Base-by-base conservation (phyloP, 2,113 vertebrate genomes). In the Cichladusa arquata region DNA sequence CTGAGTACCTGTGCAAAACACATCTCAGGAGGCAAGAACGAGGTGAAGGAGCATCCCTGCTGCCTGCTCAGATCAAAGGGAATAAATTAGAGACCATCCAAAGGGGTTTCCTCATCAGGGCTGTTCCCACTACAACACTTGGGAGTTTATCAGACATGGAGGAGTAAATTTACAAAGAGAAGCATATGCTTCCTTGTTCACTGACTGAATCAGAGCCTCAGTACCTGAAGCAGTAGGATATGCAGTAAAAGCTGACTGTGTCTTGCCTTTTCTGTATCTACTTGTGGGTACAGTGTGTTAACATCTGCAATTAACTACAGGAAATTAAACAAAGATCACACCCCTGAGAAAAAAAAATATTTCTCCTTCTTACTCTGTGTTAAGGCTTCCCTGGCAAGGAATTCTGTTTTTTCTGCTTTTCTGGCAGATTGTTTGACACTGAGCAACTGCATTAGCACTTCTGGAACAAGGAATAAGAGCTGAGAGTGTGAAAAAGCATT, bases 61-160 rank as follows among this genome's bases (percentile, higher is more conserved):
- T 62, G 26, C 29, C 44, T 69, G 20, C 10, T 72, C 54, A 33
- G 38, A 28, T 19, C 20, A 10, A 61, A 51, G 6, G 11, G 12
- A 51, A 15, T 11, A 12, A 18, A 34, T 81, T 14, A 70, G 45
- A 74, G 8, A 53, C 12, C 64, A 9, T 9, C 26, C n/a, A 17
- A 0, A 0, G 0, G 11, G 2, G 2, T 3, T 53, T 44, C 26
- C 48, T 86, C 31, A 24, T 5, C 64, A 40, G 19, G n/a, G 17
- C 28, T 72, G 12, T 36, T 69, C 45, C 36, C 23, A 17, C 22
- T 81, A 29, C 3, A 44, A 33, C 6, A 19, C 2, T 0, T 74
- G 34, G 34, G 77, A 34, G 20, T 62, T 91, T 71, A 28, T 12
- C 44, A n/a, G 34, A 44, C 22, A 3, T 11, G 5, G 69, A 29